Conservation (phyloP, 2,888 invertebrate genomes). For the Reticulitermes lucifugus region DNA sequence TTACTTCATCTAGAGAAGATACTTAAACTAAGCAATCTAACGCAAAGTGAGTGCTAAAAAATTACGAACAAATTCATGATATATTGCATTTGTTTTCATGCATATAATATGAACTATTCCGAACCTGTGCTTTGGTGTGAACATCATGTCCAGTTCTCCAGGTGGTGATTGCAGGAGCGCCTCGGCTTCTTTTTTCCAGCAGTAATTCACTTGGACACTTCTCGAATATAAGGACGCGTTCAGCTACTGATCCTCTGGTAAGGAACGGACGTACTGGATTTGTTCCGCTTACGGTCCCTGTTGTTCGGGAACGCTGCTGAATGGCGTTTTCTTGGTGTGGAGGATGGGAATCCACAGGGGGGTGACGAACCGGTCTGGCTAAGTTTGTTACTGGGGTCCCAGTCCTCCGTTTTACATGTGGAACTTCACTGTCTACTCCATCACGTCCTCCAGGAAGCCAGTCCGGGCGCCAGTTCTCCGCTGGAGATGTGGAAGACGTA, state of each 20-base stretch:
- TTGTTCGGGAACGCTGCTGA: slow-evolving; percentile 68
- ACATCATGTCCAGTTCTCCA: slow-evolving; percentile 64
- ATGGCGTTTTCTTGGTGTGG: slow-evolving; percentile 70
- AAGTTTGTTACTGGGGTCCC: slow-evolving; percentile 1
- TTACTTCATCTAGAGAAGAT: too few species aligned
- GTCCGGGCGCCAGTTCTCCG: slow-evolving; percentile 46
- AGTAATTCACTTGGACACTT: slow-evolving; percentile 86
- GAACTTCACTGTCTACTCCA: slow-evolving; percentile 9
- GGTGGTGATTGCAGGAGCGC: slow-evolving; percentile 65
- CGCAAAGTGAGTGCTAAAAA: too few species aligned
- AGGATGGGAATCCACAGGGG: slow-evolving; percentile 32
- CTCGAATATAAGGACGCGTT: slow-evolving; percentile 90
- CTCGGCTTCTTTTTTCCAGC: slow-evolving; percentile 75
- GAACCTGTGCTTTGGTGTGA: slow-evolving; percentile 67
- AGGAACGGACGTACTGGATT: slow-evolving; percentile 87
- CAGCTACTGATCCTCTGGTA: slow-evolving; percentile 91
- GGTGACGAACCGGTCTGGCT: slow-evolving; percentile 8
- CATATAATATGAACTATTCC: slow-evolving; percentile 51
- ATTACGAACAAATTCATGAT: too few species aligned
- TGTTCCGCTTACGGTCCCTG: slow-evolving; percentile 58
- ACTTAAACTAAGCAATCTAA: too few species aligned
- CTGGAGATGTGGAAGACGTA: slow-evolving; percentile 25
- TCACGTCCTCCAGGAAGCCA: slow-evolving; percentile 29
- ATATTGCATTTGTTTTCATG: background rate
- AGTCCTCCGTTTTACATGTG: background rate